These are phyloP conservation scores for Physocephala rufipes DNA, from an alignment of 2,888 invertebrate genomes.

Conservation along the genomic window DNA sequence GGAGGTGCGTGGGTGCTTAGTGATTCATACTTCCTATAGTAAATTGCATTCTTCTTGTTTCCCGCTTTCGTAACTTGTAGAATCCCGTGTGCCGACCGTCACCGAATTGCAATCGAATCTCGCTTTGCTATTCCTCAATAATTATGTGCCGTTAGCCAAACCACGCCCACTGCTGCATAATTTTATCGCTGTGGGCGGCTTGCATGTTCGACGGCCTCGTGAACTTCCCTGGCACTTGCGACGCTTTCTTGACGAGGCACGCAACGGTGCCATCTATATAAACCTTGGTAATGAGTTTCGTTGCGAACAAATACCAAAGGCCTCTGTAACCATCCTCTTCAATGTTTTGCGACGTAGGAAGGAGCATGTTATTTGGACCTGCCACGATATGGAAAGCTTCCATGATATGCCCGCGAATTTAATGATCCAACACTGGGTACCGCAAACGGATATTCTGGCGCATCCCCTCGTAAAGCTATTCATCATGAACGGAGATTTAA, in stretches of 20 bases:
- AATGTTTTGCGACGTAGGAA: slow-evolving; percentile 61
- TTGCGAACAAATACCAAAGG: slow-evolving; percentile 62
- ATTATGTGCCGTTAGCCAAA: slow-evolving; percentile 66
- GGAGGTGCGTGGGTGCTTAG: too few species aligned
- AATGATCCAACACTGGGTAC: slow-evolving; percentile 66
- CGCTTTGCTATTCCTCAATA: slow-evolving; percentile 67
- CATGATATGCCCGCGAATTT: slow-evolving; percentile 64
- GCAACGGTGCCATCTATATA: slow-evolving; percentile 66
- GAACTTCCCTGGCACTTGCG: slow-evolving; percentile 63
- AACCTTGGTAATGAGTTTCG: slow-evolving; percentile 66
- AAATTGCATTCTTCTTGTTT: background rate
- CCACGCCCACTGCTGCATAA: slow-evolving; percentile 65
- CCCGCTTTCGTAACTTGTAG: slow-evolving; percentile 36
- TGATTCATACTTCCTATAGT: too few species aligned
- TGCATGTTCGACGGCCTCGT: slow-evolving; percentile 67
- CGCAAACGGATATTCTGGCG: slow-evolving; percentile 68
- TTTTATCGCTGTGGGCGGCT: slow-evolving; percentile 68
- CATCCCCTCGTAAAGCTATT: slow-evolving; percentile 66
- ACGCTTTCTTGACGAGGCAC: slow-evolving; percentile 65
- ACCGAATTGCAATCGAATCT: slow-evolving; percentile 65
- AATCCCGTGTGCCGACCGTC: slow-evolving; percentile 48
- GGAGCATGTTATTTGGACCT: slow-evolving; percentile 66
- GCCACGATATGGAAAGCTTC: slow-evolving; percentile 62
- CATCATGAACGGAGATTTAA: slow-evolving; percentile 65
- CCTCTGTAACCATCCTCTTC: slow-evolving; percentile 58